Conservation (phyloP, 2,113 vertebrate species). For the Panthera leo region DNA sequence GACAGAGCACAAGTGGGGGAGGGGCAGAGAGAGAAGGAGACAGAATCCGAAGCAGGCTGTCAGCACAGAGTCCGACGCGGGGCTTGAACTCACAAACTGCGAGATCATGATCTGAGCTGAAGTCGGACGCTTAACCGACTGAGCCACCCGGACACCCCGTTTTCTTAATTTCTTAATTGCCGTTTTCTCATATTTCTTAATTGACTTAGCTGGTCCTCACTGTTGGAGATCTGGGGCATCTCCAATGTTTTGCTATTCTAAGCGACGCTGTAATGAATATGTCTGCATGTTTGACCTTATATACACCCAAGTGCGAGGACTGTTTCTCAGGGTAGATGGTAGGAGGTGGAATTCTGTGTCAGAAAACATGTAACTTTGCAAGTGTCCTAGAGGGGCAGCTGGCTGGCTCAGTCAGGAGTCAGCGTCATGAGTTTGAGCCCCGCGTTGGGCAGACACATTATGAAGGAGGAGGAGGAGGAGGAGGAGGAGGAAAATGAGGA, state of each 20-base stretch:
- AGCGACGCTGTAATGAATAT: not conserved
- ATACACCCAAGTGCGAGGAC: not conserved
- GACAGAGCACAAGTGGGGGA: too few relatives aligned
- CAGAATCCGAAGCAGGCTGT: too few relatives aligned
- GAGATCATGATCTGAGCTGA: too few relatives aligned
- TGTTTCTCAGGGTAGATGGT: not conserved
- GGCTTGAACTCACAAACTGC: too few relatives aligned
- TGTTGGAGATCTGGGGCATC: not conserved
- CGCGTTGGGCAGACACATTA: not conserved
- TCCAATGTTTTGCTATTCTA: constrained; percentile 15
- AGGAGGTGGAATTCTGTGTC: not conserved
- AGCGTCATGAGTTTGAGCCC: not conserved
- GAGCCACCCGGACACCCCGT: too few relatives aligned
- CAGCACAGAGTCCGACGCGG: too few relatives aligned
- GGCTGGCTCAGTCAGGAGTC: not conserved
- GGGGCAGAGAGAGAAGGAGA: too few relatives aligned
- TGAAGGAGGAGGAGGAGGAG: too few relatives aligned
- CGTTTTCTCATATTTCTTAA: too few relatives aligned
- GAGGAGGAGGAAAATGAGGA: too few relatives aligned
- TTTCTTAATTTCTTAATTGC: too few relatives aligned
- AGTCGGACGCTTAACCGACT: too few relatives aligned
- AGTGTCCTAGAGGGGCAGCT: not conserved
- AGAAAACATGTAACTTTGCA: not conserved
- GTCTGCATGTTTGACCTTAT: not conserved
- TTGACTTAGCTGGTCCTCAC: not conserved